Percentiles rank a stretch among this genome's conserved stretches.
phyloP scores from a whole-genome alignment of 1,140 invertebrate species.

The Chironomus tepperi region DNA sequence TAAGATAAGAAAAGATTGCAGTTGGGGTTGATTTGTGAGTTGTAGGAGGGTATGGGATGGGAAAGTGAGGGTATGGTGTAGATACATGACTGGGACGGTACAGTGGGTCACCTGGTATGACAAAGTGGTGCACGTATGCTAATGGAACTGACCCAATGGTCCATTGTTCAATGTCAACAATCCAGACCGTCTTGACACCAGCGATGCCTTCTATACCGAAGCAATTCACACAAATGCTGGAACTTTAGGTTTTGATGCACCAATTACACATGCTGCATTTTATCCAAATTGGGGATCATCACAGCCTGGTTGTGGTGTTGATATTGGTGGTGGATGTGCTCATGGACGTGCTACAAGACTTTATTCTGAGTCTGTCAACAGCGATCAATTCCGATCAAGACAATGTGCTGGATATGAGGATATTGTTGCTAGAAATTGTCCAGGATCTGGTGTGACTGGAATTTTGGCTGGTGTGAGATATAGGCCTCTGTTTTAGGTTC shows the following conservation, averaged over 20 bases:
- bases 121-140: no score
- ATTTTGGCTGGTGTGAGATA: background rate
- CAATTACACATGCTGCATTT: conserved; percentile 45
- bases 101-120: no score
- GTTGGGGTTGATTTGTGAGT: no score
- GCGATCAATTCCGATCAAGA: conserved; percentile 27
- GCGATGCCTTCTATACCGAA: conserved; percentile 44
- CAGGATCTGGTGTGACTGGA: background rate
- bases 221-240: conserved; percentile 46
- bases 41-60: no score
- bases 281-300: conserved; percentile 43
- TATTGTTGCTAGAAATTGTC: background rate
- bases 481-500: no score
- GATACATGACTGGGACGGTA: no score
- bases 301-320: conserved; percentile 47
- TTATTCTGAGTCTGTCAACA: conserved; percentile 36
- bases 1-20: no score
- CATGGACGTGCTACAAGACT: conserved; percentile 40
- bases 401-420: conserved; percentile 26
- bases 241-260: conserved; percentile 25
- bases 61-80: no score
- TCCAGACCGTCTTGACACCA: conserved; percentile 41
- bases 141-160: conserved; percentile 37
- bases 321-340: conserved; percentile 39
- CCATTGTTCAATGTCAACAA: conserved; percentile 32